These are phyloP conservation scores for Chymomyza fuscimana DNA, from an alignment of 2,888 invertebrate genomes.

Conservation along the genomic window DNA sequence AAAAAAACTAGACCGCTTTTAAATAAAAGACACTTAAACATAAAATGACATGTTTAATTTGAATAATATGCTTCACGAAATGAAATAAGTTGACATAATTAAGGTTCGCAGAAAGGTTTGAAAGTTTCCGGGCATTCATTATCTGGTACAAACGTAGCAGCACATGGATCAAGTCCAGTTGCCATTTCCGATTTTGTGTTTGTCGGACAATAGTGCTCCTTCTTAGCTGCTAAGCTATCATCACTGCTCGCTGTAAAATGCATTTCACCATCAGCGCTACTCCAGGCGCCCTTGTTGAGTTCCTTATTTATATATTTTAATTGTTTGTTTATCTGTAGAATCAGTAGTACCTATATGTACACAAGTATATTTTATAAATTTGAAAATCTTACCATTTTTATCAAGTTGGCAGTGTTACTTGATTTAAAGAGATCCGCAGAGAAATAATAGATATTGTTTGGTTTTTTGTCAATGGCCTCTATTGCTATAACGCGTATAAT, in stretches of 20 bases:
- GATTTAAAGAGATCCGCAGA: slow-evolving; percentile 34
- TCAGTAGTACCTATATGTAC: background rate
- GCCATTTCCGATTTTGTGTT: background rate
- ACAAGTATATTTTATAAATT: background rate
- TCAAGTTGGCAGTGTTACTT: slow-evolving; percentile 20
- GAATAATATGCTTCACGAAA: background rate
- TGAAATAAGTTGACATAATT: background rate
- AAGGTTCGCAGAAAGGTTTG: background rate
- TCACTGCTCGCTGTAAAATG: slow-evolving; percentile 28
- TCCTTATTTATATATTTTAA: slow-evolving; percentile 49
- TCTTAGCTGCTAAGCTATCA: background rate
- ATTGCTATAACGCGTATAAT: slow-evolving; percentile 51
- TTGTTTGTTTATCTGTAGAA: slow-evolving; percentile 48
- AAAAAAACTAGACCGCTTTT: background rate
- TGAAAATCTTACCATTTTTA: slow-evolving; percentile 23
- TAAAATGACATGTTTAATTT: background rate
- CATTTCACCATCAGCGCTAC: slow-evolving; percentile 30
- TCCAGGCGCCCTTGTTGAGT: slow-evolving; percentile 30
- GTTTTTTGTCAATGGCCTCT: slow-evolving; percentile 31
- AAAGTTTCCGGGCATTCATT: background rate
- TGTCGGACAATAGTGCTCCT: background rate
- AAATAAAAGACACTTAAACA: slow-evolving; percentile 27
- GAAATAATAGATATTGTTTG: slow-evolving; percentile 37
- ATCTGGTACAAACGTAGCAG: background rate
- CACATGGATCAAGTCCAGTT: background rate